phyloP scores from a whole-genome alignment of 2,888 invertebrate species.

The Ganaspis brasiliensis region DNA sequence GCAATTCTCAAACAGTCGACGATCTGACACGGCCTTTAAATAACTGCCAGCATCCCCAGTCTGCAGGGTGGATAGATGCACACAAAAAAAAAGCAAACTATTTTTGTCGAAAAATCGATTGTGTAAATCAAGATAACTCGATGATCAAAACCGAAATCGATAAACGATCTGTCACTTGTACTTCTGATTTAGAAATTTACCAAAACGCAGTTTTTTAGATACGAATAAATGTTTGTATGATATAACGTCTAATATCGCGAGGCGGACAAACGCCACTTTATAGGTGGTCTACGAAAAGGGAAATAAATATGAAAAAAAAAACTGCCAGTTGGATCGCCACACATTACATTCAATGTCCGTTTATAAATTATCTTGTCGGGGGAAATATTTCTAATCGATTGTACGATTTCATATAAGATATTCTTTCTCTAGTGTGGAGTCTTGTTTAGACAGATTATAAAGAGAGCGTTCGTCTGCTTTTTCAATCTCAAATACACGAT shows the following conservation, averaged over 20 bases:
- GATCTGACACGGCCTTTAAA: slow-evolving; percentile 68
- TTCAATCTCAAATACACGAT: no score
- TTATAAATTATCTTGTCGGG: neutral
- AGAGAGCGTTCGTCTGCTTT: neutral
- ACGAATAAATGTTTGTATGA: slow-evolving; percentile 34
- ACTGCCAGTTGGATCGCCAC: slow-evolving; percentile 39
- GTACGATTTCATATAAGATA: neutral
- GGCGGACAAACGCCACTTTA: slow-evolving; percentile 25
- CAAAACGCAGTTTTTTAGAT: slow-evolving; percentile 30
- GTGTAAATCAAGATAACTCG: slow-evolving; percentile 8
- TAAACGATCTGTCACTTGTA: slow-evolving; percentile 3
- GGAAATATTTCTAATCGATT: neutral
- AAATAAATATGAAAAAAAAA: neutral
- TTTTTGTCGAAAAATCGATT: neutral
- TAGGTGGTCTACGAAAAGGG: slow-evolving; percentile 10
- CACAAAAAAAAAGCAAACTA: neutral
- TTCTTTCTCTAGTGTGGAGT: neutral
- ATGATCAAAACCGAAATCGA: slow-evolving; percentile 15
- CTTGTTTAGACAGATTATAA: neutral
- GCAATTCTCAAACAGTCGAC: slow-evolving; percentile 22
- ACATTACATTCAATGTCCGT: slow-evolving; percentile 3
- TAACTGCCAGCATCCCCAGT: slow-evolving; percentile 74
- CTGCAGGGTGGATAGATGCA: slow-evolving; percentile 45
- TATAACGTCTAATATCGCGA: slow-evolving; percentile 41
- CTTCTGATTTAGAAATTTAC: slow-evolving; percentile 27